Base-by-base conservation (phyloP, 2,888 invertebrate genomes). In the Epicampocera succincta region DNA sequence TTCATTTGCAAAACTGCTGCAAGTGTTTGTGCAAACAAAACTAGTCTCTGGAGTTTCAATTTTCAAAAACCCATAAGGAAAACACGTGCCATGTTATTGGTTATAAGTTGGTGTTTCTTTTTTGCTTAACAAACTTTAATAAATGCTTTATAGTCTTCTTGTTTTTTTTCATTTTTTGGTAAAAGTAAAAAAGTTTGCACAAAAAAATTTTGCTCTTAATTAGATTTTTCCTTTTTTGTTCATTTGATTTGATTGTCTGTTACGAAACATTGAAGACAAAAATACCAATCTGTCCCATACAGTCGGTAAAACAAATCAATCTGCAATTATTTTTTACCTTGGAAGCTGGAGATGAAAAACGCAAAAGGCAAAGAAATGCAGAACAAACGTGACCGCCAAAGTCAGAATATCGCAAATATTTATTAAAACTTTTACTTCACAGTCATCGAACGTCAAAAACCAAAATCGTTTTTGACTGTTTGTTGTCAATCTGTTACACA, bases 51-150 rank as follows among this genome's bases (percentile, higher is more conserved):
- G 42, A 54, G 44, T 80, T 76, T 65, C 65, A 72, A 81, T 72
- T 81, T 68, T 40, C 11, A 19, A 68, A 63, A 56, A 66, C 21
- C 76, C 76, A 68, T 46, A 72, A 81, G 80, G 50, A 63, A 76
- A 81, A 76, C 80, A 81, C 80, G 80, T 81, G 80, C 76, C 40
- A 38, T n/a, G 73, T 58, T 52, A 44, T 60, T 60, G 21, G 60
- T 75, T 68, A 52, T 54, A 69, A 69, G 13, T 63, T n/a, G 9
- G 48, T 19, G n/a, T 21, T 65, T 25, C 8, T 21, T 40, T 21
- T 15, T 19, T 21, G 0, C n/a, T n/a, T n/a, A n/a, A n/a, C n/a
- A n/a, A n/a, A n/a, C n/a, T n/a, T n/a, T n/a, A n/a, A n/a, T n/a
- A n/a, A n/a, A n/a, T n/a, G n/a, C n/a, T n/a, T n/a, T n/a, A n/a